Evolutionary conservation across 2,888 invertebrate genomes (phyloP), one percentile per base, ranked within the genome.

Genomic region (Dryocosmus kuriphilus): DNA sequence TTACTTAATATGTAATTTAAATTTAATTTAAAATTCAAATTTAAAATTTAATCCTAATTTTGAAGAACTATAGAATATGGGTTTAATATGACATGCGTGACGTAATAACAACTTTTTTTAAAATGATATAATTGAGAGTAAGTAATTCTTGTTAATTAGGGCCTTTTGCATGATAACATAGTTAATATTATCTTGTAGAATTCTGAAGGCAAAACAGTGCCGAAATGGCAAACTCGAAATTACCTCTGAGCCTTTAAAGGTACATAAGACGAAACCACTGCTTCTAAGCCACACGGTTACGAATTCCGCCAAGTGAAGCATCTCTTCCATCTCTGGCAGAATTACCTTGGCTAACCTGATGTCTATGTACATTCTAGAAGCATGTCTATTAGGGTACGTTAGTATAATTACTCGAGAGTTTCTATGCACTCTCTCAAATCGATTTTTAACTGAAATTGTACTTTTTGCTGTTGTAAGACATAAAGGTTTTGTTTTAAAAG

Each of bases 291-390:
- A 38, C 65, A 46, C 41, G 22, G 74, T 80, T 77, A 76, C 57
- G 67, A 77, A 81, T 75, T 81, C 77, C 76, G 61, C 32, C 32
- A 61, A 73, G 75, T 74, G 67, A 65, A 75, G 60, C 51, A 57
- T 60, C 77, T 46, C 57, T 55, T 81, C 61, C 77, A 76, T 77
- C 76, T 80, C 65, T 51, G 46, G 65, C 24, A 71, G 74, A 77
- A 79, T 81, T 79, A 76, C 76, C 76, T 76, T 76, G 63, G 77
- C 79, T 79, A 74, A 73, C 74, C 76, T 79, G 60, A 73, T 71
- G 24, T 57, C 41, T 61, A 63, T 71, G 77, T 75, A 62, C 61
- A 75, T 55, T 55, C n/a, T 24, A n/a, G 16, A 38, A 38, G 24
- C 24, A 24, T 38, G 24, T 65, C 4, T 24, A 16, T 41, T 38